Percentiles rank a stretch among this genome's conserved stretches.
These are phyloP conservation scores for Zygaena filipendulae DNA, from an alignment of 2,888 invertebrate species.

Conservation along the genomic window DNA sequence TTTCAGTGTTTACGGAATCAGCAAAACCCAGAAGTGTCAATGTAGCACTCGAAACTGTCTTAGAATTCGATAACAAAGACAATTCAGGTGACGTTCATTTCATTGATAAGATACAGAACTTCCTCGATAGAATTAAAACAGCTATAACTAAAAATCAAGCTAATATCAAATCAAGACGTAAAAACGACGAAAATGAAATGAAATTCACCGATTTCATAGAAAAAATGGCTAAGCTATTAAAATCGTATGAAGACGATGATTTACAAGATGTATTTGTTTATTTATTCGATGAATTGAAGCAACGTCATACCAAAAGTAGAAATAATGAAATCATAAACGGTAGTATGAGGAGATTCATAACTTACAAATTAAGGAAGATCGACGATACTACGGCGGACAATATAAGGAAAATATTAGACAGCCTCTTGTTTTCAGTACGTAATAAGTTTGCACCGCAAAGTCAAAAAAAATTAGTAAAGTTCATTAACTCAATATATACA, in stretches of 20 bases:
- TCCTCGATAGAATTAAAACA: conserved; percentile 25
- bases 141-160: conserved; percentile 13
- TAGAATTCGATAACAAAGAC: conserved; percentile 26
- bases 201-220: conserved; percentile 31
- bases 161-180: conserved; percentile 3
- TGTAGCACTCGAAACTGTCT: conserved; percentile 33
- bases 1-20: too few relatives aligned
- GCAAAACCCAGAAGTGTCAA: conserved; percentile 27
- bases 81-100: conserved; percentile 28
- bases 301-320: conserved; percentile 25
- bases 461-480: too few relatives aligned
- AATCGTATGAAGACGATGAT: conserved; percentile 24
- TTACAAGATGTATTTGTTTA: conserved; percentile 23
- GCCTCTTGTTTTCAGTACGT: too few relatives aligned
- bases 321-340: conserved; percentile 22
- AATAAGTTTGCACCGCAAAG: too few relatives aligned
- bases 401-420: conserved; percentile 21
- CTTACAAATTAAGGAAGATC: conserved; percentile 18
- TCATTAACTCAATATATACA: conserved; percentile 28
- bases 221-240: conserved; percentile 20
- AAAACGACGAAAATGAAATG: conserved; percentile 1
- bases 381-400: conserved; percentile 16
- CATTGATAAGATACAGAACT: conserved; percentile 25
- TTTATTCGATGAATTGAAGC: conserved; percentile 25
- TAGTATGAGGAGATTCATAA: conserved; percentile 20